Conservation (phyloP, 2,797 vertebrate genomes). For the Anabas testudineus region DNA sequence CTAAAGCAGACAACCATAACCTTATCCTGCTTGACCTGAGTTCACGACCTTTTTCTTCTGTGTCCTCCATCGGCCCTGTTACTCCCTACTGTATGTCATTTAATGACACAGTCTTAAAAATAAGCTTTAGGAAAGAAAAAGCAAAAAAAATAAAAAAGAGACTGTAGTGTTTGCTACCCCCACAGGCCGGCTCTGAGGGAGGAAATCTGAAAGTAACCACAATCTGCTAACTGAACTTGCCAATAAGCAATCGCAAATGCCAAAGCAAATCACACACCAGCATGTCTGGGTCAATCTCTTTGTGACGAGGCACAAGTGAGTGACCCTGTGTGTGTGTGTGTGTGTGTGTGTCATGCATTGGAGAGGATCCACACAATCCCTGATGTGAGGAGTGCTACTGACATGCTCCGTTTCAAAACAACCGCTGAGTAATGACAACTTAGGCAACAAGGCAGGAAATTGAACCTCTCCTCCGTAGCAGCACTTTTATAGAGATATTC, state of each 20-base stretch:
- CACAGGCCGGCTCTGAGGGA: background rate
- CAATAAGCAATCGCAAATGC: conserved; percentile 57
- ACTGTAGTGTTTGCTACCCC: conserved; percentile 15
- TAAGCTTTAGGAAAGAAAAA: conserved; percentile 33
- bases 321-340: conserved; percentile 17
- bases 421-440: conserved; percentile 70
- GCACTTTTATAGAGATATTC: conserved; percentile 62
- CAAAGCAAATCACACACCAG: conserved; percentile 64
- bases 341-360: conserved; percentile 56
- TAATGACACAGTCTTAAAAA: conserved; percentile 59
- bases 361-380: conserved; percentile 47
- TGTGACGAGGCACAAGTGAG: conserved; percentile 62
- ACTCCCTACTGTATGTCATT: conserved; percentile 29
- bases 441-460: conserved; percentile 60
- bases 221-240: conserved; percentile 48
- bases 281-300: conserved; percentile 47
- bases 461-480: conserved; percentile 49
- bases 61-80: conserved; percentile 28
- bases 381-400: conserved; percentile 60
- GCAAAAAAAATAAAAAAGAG: background rate
- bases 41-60: conserved; percentile 38
- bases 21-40: background rate
- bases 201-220: conserved; percentile 45
- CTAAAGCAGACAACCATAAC: conserved; percentile 11
- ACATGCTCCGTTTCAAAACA: conserved; percentile 64